A percentile compares a stretch with the other conserved stretches of the same genome.
These are phyloP conservation scores for Caradrina kadenii DNA, from an alignment of 2,888 invertebrate genomes.

Conservation along the genomic window DNA sequence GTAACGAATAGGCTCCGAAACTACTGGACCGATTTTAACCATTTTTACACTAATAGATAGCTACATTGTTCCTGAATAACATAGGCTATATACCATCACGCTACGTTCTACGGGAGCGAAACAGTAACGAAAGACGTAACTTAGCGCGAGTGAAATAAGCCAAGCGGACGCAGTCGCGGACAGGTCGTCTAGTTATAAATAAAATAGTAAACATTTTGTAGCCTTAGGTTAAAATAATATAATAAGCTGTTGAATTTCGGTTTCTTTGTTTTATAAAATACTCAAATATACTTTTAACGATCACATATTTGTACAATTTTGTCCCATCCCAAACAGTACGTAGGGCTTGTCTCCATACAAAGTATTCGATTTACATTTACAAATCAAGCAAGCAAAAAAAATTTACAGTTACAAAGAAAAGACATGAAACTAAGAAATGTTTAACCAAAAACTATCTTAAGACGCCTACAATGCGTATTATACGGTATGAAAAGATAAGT, in stretches of 20 bases:
- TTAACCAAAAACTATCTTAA: conserved; percentile 24
- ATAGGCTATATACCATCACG: no score
- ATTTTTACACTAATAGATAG: no score
- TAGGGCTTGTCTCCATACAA: background rate
- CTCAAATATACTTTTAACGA: background rate
- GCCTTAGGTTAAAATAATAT: background rate
- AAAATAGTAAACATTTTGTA: conserved; percentile 1
- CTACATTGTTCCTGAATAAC: no score
- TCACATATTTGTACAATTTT: background rate
- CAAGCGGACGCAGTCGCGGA: no score
- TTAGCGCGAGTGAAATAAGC: no score
- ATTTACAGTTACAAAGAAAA: conserved; percentile 1
- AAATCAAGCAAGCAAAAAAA: no score
- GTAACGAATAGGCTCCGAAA: no score
- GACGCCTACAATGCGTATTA: conserved; percentile 20
- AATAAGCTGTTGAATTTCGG: background rate
- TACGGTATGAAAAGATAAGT: conserved; percentile 29
- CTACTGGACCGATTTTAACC: no score
- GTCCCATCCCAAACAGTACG: background rate
- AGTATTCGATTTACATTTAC: conserved; percentile 18
- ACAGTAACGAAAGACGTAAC: no score
- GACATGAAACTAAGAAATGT: conserved; percentile 15
- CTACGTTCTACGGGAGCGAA: no score
- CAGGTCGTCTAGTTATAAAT: no score
- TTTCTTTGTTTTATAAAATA: background rate